Evolutionary conservation across 2,888 invertebrate species (phyloP).

Genomic region (Parnassius orleans): DNA sequence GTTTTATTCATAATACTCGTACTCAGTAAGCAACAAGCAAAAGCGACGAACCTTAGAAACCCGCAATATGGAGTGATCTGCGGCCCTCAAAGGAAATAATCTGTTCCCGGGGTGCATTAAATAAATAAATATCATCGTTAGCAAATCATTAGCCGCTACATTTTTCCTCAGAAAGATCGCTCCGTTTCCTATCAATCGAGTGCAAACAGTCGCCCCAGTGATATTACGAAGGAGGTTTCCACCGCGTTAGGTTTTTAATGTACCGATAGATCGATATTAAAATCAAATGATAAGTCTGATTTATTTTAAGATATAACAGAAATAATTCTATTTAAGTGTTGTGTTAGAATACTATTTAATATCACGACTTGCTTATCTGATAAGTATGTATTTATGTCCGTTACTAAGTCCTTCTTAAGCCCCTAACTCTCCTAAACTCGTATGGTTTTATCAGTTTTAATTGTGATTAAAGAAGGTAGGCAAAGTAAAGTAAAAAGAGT

Average conservation of each 20-base stretch:
- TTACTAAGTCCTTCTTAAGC: too few relatives aligned
- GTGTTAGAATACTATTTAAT: too few relatives aligned
- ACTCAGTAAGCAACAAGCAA: not conserved
- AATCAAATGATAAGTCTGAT: conserved; percentile 6
- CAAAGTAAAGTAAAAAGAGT: too few relatives aligned
- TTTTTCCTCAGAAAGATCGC: conserved; percentile 60
- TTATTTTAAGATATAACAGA: too few relatives aligned
- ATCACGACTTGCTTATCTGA: too few relatives aligned
- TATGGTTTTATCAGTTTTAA: too few relatives aligned
- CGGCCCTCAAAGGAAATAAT: conserved; percentile 76
- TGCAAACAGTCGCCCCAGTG: conserved; percentile 28
- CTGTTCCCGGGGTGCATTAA: conserved; percentile 69
- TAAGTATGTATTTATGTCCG: too few relatives aligned
- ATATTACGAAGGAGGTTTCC: conserved; percentile 9
- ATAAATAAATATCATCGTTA: conserved; percentile 79
- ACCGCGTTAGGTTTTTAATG: conserved; percentile 10
- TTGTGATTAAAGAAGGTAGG: too few relatives aligned
- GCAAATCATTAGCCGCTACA: conserved; percentile 77
- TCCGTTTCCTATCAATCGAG: conserved; percentile 65
- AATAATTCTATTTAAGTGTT: too few relatives aligned
- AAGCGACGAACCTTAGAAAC: not conserved
- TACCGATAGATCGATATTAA: conserved; percentile 11
- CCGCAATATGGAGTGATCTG: conserved; percentile 13
- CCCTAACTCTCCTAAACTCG: too few relatives aligned
- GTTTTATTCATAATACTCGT: too few relatives aligned